A percentile compares a stretch with the other conserved stretches of the same genome.
Evolutionary conservation across 2,113 vertebrate genomes (phyloP).

Genomic region (Rynchops niger): DNA sequence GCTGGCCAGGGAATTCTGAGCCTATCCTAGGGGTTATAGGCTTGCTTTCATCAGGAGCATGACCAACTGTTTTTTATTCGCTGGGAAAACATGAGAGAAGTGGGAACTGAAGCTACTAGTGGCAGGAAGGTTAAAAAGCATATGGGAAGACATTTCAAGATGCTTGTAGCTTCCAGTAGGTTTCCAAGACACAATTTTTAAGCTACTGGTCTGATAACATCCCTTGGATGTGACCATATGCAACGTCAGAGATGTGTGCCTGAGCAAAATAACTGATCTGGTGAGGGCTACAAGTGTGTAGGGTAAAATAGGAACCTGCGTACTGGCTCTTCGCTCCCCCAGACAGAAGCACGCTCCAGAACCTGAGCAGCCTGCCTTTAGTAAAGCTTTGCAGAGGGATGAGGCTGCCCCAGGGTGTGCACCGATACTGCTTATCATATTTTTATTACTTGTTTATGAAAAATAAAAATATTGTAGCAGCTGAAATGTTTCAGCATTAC

Average conservation of each 20-base stretch:
- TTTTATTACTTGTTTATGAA: constrained; percentile 31
- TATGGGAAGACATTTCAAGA: background rate
- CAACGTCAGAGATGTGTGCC: background rate
- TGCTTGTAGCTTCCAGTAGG: background rate
- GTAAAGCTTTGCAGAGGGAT: background rate
- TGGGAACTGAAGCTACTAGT: background rate
- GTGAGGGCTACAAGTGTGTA: background rate
- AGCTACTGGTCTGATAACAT: background rate
- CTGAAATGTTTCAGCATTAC: background rate
- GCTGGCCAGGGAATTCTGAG: background rate
- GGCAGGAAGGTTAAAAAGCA: background rate
- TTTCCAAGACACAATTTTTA: background rate
- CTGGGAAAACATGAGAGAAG: background rate
- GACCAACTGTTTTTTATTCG: background rate
- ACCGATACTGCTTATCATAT: background rate
- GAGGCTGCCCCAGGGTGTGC: background rate
- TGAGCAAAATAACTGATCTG: background rate
- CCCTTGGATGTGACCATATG: background rate
- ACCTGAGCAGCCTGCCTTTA: background rate
- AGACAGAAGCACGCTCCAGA: background rate
- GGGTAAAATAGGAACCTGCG: fast-evolving
- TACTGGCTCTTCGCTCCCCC: background rate
- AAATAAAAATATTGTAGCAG: background rate
- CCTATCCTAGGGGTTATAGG: background rate
- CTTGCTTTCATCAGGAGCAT: background rate